phyloP scores from a whole-genome alignment of 23 tunicate genomes.

The Halocynthia aurantium region DNA sequence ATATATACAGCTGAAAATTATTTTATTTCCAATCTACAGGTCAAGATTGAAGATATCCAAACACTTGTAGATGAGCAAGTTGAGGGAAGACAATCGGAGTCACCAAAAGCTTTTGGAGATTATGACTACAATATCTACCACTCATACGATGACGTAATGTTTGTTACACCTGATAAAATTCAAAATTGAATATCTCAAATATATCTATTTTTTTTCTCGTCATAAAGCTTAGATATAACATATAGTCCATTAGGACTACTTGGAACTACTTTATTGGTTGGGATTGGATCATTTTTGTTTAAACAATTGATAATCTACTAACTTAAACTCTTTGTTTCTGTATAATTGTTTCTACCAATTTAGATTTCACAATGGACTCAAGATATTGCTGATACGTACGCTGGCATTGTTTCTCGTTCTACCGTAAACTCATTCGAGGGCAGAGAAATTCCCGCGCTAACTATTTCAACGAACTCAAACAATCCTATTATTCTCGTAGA shows the following conservation, averaged over 20 bases:
- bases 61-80: constrained; percentile 45
- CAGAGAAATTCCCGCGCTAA: constrained; percentile 48
- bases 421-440: constrained; percentile 34
- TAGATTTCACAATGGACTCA: constrained; percentile 50
- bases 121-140: constrained; percentile 72
- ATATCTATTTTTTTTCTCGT: too few species aligned
- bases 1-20: neutral
- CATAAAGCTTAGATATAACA: too few species aligned
- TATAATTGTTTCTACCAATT: neutral
- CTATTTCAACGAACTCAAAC: constrained; percentile 2
- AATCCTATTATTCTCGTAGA: constrained; percentile 78
- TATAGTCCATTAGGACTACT: too few species aligned
- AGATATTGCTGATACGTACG: constrained; percentile 38
- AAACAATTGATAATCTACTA: too few species aligned
- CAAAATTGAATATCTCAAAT: too few species aligned
- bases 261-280: too few species aligned
- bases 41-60: constrained; percentile 64
- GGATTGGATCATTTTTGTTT: too few species aligned
- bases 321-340: too few species aligned
- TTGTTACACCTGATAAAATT: too few species aligned
- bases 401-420: constrained; percentile 8
- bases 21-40: constrained; percentile 12
- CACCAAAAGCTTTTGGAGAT: neutral
- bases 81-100: constrained; percentile 1
- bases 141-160: constrained; percentile 49